These are phyloP conservation scores for Hylaeus anthracinus DNA, from an alignment of 1,140 invertebrate species.

Conservation along the genomic window DNA sequence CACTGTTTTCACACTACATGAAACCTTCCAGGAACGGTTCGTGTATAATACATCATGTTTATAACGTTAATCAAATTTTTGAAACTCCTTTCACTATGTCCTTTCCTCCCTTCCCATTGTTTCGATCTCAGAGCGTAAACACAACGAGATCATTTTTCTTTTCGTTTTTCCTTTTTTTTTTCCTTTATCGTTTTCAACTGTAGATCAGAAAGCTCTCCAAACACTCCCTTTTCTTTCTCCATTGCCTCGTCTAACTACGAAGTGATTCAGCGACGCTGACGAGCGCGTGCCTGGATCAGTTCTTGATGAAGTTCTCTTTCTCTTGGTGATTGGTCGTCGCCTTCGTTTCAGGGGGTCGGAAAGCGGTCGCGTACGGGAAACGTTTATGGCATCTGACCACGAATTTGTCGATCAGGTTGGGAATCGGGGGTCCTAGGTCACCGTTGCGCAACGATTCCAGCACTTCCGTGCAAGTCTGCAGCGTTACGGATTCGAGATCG, in stretches of 20 bases:
- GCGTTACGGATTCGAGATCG: conserved; percentile 82
- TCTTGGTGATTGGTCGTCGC: conserved; percentile 72
- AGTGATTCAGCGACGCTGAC: conserved; percentile 50
- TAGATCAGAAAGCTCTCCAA: conserved; percentile 24
- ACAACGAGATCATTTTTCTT: neutral
- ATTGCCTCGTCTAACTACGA: conserved; percentile 62
- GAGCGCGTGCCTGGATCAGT: conserved; percentile 75
- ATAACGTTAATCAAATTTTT: conserved; percentile 50
- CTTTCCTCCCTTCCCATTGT: conserved; percentile 16
- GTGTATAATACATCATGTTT: conserved; percentile 61
- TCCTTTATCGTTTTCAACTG: conserved; percentile 22
- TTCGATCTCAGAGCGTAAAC: neutral
- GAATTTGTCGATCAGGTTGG: conserved; percentile 83
- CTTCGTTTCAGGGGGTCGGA: conserved; percentile 80
- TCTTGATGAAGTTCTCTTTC: conserved; percentile 79
- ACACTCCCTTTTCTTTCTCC: conserved; percentile 30
- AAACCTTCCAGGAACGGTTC: conserved; percentile 59
- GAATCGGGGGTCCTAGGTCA: conserved; percentile 81
- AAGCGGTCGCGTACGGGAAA: conserved; percentile 89
- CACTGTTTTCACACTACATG: conserved; percentile 61
- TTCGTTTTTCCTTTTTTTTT: neutral
- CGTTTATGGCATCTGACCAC: conserved; percentile 86
- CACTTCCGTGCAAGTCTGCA: conserved; percentile 88
- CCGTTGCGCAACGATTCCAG: conserved; percentile 88
- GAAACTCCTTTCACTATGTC: conserved; percentile 26